Evolutionary conservation across 2,888 invertebrate genomes (phyloP).

Genomic region (Lasiommata megera): DNA sequence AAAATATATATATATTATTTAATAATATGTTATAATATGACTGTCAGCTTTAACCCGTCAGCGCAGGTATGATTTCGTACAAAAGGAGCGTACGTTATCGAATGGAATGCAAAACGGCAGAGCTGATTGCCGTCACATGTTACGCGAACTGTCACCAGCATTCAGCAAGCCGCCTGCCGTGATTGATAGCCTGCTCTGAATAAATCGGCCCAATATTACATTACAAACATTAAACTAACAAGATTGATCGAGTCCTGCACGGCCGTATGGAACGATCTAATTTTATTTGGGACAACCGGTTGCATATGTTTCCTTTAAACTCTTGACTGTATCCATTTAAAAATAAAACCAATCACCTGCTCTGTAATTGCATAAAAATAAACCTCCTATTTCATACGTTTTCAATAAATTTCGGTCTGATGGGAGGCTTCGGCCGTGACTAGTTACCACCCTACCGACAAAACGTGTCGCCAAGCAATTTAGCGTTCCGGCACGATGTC

Average conservation of each 20-base stretch:
- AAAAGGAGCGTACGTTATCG: slow-evolving; percentile 19
- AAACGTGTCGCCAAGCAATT: too few species aligned
- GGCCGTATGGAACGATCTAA: slow-evolving; percentile 23
- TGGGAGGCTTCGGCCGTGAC: too few species aligned
- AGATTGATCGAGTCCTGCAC: slow-evolving; percentile 68
- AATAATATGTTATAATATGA: too few species aligned
- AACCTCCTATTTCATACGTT: too few species aligned
- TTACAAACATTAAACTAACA: slow-evolving; percentile 65
- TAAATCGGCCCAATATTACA: slow-evolving; percentile 72
- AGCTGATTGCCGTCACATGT: slow-evolving; percentile 54
- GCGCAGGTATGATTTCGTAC: not conserved
- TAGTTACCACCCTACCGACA: too few species aligned
- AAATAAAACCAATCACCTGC: too few species aligned
- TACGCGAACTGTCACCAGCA: slow-evolving; percentile 68
- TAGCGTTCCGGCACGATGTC: too few species aligned
- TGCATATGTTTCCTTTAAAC: not conserved
- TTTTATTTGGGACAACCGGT: slow-evolving; percentile 8
- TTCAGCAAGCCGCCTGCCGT: slow-evolving; percentile 52
- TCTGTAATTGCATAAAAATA: too few species aligned
- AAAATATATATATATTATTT: too few species aligned
- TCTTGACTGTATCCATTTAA: too few species aligned
- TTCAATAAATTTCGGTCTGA: too few species aligned
- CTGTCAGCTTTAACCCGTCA: too few species aligned
- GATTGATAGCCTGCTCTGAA: slow-evolving; percentile 77
- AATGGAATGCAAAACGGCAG: slow-evolving; percentile 32